Conservation (phyloP, 92 coral and sea anemone species). For the Paramuricea clavata region DNA sequence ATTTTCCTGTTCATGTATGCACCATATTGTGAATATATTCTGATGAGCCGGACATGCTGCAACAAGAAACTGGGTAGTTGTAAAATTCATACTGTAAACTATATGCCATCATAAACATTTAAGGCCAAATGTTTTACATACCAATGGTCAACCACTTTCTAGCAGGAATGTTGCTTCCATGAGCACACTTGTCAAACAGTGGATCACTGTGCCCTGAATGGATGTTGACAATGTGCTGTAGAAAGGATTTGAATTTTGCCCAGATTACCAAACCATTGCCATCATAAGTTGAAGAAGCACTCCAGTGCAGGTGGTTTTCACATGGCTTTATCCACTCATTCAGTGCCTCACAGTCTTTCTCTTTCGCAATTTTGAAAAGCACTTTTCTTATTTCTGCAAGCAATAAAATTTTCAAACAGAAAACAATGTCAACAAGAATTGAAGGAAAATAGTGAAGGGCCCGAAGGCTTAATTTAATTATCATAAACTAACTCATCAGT, state of each 20-base stretch:
- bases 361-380: background rate
- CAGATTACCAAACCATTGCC: conserved; percentile 61
- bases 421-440: too few species aligned
- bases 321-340: conserved; percentile 56
- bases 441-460: too few species aligned
- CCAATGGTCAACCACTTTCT: conserved; percentile 66
- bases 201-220: conserved; percentile 45
- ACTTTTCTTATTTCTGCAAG: background rate
- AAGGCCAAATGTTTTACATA: too few species aligned
- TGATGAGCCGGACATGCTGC: background rate
- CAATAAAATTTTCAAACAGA: too few species aligned
- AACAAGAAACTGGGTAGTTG: too few species aligned
- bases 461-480: too few species aligned
- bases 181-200: conserved; percentile 9
- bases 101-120: too few species aligned
- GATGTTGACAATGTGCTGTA: conserved; percentile 60
- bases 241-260: conserved; percentile 62
- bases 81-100: too few species aligned
- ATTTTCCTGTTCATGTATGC: background rate
- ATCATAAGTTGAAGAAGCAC: conserved; percentile 54
- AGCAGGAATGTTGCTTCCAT: conserved; percentile 47
- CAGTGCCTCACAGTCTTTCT: conserved; percentile 37
- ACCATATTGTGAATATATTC: background rate
- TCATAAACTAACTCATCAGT: too few species aligned
- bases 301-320: conserved; percentile 63